Evolutionary conservation across 2,113 vertebrate genomes (phyloP), one percentile per base, ranked within the genome.

Genomic region (Myocastor coypus): DNA sequence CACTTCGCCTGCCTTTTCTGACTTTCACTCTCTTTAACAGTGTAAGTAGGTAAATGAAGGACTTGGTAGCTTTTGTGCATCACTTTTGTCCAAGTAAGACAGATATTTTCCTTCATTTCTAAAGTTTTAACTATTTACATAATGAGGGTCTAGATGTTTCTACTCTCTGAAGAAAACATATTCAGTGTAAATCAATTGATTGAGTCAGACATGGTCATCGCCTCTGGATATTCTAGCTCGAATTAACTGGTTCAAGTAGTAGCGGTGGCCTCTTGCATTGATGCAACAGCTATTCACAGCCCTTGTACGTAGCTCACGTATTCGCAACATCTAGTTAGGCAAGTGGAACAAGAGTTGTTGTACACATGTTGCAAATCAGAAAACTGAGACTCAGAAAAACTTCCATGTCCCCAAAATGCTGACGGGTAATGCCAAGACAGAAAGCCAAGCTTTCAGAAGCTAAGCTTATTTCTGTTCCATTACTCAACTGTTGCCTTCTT

Each of bases 361-460:
- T 24, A 69, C 75, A 96, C 75, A 91, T 75, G 95, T 95, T 77
- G 87, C 68, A 71, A 92, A 95, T 83, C 42, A 96, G 63, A 94
- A 97, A 97, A 94, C 78, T 30, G 92, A 97, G 92, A 94, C 68
- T 96, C 40, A 86, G 78, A 90, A 84, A 87, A 84, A 69, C 30
- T 55, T 40, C 64, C 78, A 32, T 77, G 66, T 42, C 52, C 63
- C 28, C 59, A 81, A 57, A 63, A 80, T 28, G n/a, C 9, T 64
- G 55, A 63, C 3, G 37, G 20, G 13, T 14, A 83, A 91, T 92
- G 52, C 83, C 83, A 81, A 34, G 68, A 86, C 50, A 66, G 14
- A 46, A 89, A 91, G 73, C 57, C 85, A 95, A 59, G 26, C 24
- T 94, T 91, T 55, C 57, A 86, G 66, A 96, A 46, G 83, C 80